Base-by-base conservation (phyloP, 2,113 vertebrate species). In the Pterocles gutturalis region DNA sequence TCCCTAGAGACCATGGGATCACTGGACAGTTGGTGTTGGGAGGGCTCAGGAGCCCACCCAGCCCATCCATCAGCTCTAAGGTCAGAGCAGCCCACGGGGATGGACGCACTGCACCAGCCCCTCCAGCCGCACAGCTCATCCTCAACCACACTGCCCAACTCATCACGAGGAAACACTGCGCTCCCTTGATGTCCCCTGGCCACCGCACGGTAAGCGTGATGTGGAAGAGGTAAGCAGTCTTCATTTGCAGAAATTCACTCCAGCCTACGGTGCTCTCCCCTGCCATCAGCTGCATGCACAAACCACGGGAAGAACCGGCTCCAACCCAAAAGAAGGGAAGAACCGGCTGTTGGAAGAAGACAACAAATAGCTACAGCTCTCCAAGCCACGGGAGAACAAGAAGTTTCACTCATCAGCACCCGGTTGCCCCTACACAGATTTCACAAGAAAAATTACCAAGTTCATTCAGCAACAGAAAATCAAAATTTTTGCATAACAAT, bases 171-270 rank as follows among this genome's bases (percentile, higher is more conserved):
- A 36, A 91, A 5, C 11, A 20, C 31, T 31, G 9, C 1, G 0
- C 3, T 8, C 46, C 46, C 24, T 31, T 62, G n/a, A 5, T 0
- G 0, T 6, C n/a, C 20, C 51, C 57, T 19, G 14, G 38, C 3
- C 3, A 0, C 58, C 13, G 8, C 34, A 13, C 2, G 4, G 5
- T 0, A 12, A 31, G 29, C 24, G 5, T 11, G 24, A 15, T 1
- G 15, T 4, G 5, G 6, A 53, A 49, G 33, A 73, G 60, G 34
- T 7, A 34, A 57, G 73, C 0, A 14, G 2, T 1, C 48, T 13
- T 22, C 48, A 34, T 2, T n/a, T 46, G 17, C 66, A 76, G 57
- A 31, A 57, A 65, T 3, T 15, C 3, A 28, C 13, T 61, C 19
- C 64, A 11, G 16, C 28, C 66, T 9, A 3, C 0, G 8, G 5